These are phyloP conservation scores for Adelges cooleyi DNA, from an alignment of 1,140 invertebrate species.

Conservation along the genomic window DNA sequence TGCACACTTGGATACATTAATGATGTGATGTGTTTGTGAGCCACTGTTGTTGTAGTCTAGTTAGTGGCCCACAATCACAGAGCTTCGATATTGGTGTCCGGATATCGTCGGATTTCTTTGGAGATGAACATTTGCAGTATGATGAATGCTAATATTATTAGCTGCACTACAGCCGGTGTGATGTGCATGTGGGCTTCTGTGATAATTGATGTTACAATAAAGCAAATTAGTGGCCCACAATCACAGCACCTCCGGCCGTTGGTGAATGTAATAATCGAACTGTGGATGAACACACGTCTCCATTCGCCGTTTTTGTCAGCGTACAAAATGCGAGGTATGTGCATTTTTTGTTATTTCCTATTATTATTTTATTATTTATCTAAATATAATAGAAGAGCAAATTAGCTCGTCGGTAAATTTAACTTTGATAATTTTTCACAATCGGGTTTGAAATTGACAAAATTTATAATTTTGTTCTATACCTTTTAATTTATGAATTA, in stretches of 20 bases:
- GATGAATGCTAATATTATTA: not conserved
- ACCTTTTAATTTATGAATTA: too few species aligned
- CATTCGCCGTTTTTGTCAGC: too few species aligned
- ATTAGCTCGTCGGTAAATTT: too few species aligned
- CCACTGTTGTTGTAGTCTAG: not conserved
- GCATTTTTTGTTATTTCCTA: too few species aligned
- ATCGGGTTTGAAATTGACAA: too few species aligned
- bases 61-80: conserved; percentile 6
- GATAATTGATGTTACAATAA: not conserved
- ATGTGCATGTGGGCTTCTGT: conserved; percentile 26
- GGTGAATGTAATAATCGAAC: not conserved
- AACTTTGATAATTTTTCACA: too few species aligned
- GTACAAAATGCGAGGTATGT: too few species aligned
- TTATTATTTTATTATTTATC: too few species aligned
- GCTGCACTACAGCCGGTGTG: not conserved
- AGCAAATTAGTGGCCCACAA: conserved; percentile 13
- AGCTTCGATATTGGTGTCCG: conserved; percentile 3
- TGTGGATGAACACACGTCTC: too few species aligned
- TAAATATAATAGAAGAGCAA: too few species aligned
- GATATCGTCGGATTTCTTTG: not conserved
- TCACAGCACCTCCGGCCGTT: conserved; percentile 8
- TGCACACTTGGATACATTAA: not conserved
- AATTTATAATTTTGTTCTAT: too few species aligned
- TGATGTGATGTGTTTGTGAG: conserved; percentile 17
- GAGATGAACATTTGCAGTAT: not conserved